A percentile compares a stretch with the other conserved stretches of the same genome.
Evolutionary conservation across 2,113 vertebrate genomes (phyloP).

Genomic region (Reinhardtius hippoglossoides): DNA sequence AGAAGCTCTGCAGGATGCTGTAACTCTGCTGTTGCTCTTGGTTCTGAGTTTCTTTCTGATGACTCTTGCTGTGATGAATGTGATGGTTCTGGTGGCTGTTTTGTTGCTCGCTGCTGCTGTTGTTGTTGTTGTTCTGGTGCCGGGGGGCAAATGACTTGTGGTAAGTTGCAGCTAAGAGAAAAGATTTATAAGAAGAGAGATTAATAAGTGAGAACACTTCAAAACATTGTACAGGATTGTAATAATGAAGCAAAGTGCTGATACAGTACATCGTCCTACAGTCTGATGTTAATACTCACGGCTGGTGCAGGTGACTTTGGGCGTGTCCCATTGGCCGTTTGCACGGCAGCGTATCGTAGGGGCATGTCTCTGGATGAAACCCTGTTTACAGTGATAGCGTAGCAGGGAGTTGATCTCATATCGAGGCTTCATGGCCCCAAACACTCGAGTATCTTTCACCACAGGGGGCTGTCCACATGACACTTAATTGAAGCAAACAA

Average conservation of each 20-base stretch:
- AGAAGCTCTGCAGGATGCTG: conserved; percentile 17
- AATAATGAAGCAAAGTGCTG: not conserved
- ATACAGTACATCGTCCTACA: not conserved
- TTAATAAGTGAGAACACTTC: not conserved
- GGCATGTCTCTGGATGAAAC: conserved; percentile 93
- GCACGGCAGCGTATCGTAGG: conserved; percentile 91
- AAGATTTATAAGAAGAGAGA: not conserved
- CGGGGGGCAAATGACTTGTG: conserved; percentile 87
- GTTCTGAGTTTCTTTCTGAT: not conserved
- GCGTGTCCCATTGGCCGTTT: conserved; percentile 92
- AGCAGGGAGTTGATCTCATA: conserved; percentile 94
- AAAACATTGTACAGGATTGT: not conserved
- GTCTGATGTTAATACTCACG: conserved; percentile 82
- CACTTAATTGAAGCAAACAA: conserved; percentile 79
- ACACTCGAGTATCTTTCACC: conserved; percentile 90
- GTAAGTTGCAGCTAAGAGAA: conserved; percentile 88
- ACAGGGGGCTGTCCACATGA: conserved; percentile 92
- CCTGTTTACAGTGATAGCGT: conserved; percentile 94
- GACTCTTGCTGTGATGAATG: conserved; percentile 22
- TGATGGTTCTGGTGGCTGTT: conserved; percentile 56
- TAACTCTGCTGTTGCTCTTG: conserved; percentile 26
- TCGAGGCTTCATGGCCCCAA: conserved; percentile 89
- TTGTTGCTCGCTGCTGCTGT: conserved; percentile 80
- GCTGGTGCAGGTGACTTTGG: conserved; percentile 92
- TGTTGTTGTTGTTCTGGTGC: conserved; percentile 85